Percentiles rank a stretch among this genome's conserved stretches.
Evolutionary conservation across 1,140 invertebrate genomes (phyloP).

Genomic region (Fopius arisanus): DNA sequence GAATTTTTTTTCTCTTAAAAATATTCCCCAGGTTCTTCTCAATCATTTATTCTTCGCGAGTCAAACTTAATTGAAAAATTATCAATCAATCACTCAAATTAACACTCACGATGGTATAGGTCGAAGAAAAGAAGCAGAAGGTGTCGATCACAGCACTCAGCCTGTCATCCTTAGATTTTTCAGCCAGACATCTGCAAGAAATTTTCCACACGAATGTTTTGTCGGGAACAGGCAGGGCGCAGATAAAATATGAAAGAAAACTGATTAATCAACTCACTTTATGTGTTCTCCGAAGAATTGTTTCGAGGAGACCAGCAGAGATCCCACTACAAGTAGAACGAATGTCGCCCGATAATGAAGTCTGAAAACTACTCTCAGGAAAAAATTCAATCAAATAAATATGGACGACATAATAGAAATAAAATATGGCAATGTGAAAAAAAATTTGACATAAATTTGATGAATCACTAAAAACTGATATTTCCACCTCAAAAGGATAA

Average conservation of each 20-base stretch:
- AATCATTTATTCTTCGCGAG: background rate
- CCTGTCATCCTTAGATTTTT: constrained; percentile 57
- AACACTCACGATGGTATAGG: constrained; percentile 81
- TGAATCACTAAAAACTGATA: too few relatives aligned
- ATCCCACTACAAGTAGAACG: constrained; percentile 69
- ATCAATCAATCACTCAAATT: background rate
- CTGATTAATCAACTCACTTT: constrained; percentile 49
- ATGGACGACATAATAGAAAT: too few relatives aligned
- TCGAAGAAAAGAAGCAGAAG: constrained; percentile 91
- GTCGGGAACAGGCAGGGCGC: too few relatives aligned
- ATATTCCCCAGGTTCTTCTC: too few relatives aligned
- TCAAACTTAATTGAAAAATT: background rate
- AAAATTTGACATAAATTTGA: too few relatives aligned
- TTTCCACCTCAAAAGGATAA: too few relatives aligned
- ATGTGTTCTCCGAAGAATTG: constrained; percentile 84
- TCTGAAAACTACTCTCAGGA: constrained; percentile 66
- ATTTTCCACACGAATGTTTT: background rate
- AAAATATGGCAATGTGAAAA: too few relatives aligned
- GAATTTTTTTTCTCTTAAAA: background rate
- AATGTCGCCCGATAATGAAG: constrained; percentile 77
- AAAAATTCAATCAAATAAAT: background rate
- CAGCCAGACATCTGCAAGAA: constrained; percentile 69
- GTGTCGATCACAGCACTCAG: constrained; percentile 78
- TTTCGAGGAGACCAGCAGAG: constrained; percentile 73
- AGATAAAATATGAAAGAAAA: background rate